A percentile compares a stretch with the other conserved stretches of the same genome.
Conservation (phyloP, 2,113 vertebrate genomes). For the Syngnathus typhle region DNA sequence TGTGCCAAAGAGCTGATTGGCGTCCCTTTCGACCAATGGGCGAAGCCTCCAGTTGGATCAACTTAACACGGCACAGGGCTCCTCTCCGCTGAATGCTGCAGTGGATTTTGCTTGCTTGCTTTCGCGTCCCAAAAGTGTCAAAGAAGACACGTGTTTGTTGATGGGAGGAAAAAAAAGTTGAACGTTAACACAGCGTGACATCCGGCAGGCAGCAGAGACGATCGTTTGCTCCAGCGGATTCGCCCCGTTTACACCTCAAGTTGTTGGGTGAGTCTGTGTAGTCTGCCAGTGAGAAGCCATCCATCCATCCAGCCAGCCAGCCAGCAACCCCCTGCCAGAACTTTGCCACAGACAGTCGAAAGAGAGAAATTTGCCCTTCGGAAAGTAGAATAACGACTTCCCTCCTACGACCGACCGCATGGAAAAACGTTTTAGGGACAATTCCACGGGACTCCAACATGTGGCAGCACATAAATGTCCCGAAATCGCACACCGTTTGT, state of each 20-base stretch:
- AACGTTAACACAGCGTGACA: slow-evolving; percentile 1
- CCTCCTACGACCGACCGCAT: background rate
- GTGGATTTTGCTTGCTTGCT: background rate
- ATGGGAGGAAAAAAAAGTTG: background rate
- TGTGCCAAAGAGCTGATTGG: slow-evolving; percentile 2
- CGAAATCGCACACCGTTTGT: background rate
- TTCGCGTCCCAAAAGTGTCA: slow-evolving; percentile 14
- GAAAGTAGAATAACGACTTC: background rate
- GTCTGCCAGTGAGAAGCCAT: background rate
- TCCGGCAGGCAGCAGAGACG: slow-evolving; percentile 28
- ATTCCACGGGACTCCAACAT: background rate
- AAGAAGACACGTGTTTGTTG: background rate
- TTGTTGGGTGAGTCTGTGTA: slow-evolving; percentile 59
- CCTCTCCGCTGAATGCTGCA: slow-evolving; percentile 15
- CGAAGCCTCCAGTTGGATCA: slow-evolving; percentile 32
- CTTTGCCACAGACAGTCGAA: background rate
- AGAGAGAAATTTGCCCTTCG: background rate
- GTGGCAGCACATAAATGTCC: background rate
- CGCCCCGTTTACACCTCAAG: slow-evolving; percentile 39
- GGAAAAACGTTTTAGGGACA: background rate
- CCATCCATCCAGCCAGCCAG: too few relatives aligned
- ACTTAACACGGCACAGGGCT: slow-evolving; percentile 33
- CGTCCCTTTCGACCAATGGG: slow-evolving; percentile 35
- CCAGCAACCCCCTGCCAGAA: background rate
- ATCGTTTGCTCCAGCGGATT: slow-evolving; percentile 23